phyloP scores from a whole-genome alignment of 2,797 vertebrate species.

The Brachyrhaphis roseni region DNA sequence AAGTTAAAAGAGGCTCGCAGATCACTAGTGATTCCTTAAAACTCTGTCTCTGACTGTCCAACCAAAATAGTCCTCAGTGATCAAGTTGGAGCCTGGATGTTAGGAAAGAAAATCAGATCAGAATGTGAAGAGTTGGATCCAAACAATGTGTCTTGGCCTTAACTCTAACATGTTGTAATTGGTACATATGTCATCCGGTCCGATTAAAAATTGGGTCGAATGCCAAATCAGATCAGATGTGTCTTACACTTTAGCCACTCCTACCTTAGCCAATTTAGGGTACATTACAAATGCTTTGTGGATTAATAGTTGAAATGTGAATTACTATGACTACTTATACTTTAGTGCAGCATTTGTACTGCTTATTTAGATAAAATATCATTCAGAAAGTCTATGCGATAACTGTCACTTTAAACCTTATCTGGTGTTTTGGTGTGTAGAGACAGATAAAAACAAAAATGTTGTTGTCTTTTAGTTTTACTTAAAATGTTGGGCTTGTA shows the following conservation, averaged over 20 bases:
- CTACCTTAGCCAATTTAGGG: neutral
- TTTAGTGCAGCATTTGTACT: neutral
- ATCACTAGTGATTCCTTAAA: too few relatives aligned
- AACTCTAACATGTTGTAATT: neutral
- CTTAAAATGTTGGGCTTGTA: constrained; percentile 16
- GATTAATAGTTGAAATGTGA: neutral
- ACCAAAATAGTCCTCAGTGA: too few relatives aligned
- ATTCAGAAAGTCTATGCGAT: neutral
- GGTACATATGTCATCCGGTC: neutral
- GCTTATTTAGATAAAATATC: neutral
- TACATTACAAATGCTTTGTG: neutral
- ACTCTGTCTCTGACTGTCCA: too few relatives aligned
- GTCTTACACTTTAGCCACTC: neutral
- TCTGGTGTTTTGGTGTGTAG: neutral
- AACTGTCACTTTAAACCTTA: neutral
- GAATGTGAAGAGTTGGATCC: too few relatives aligned
- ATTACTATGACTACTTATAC: neutral
- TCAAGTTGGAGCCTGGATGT: too few relatives aligned
- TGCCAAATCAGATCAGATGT: neutral
- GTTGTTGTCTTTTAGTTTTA: neutral
- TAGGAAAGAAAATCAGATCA: too few relatives aligned
- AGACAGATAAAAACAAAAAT: neutral
- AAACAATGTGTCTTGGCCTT: neutral
- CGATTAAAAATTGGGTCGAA: neutral
- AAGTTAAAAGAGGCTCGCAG: too few relatives aligned